Percentiles rank a stretch among this genome's conserved stretches.
Conservation (phyloP, 53 echinoderm and acorn worm species). For the Apostichopus leukothele region DNA sequence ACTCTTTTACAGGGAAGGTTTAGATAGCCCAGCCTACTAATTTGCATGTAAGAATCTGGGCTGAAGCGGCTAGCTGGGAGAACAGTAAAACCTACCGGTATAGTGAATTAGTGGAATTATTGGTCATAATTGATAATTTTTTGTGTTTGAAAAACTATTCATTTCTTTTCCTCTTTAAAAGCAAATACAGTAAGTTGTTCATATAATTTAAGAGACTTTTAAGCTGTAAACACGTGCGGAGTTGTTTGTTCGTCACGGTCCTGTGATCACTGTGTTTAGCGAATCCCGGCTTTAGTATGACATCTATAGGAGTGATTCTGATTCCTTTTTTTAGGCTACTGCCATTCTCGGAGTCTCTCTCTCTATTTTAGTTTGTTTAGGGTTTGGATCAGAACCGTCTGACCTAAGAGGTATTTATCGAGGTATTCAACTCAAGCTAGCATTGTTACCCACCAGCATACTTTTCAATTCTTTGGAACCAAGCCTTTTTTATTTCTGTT, state of each 20-base stretch:
- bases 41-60: no score
- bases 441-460: not conserved
- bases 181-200: no score
- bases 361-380: not conserved
- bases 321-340: not conserved
- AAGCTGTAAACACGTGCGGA: no score
- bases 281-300: not conserved
- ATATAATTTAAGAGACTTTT: no score
- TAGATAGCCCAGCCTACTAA: not conserved
- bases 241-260: slow-evolving; percentile 35
- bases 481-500: not conserved
- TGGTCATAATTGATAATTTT: no score
- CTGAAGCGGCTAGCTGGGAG: no score
- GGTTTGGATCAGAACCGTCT: not conserved
- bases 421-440: not conserved
- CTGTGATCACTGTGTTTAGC: not conserved
- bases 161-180: no score
- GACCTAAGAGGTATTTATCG: not conserved
- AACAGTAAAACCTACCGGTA: no score
- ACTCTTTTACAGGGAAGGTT: no score
- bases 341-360: not conserved
- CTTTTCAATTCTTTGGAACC: not conserved
- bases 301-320: not conserved
- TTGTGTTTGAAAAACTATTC: no score
- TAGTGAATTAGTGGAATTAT: no score